These are phyloP conservation scores for Forficula auricularia DNA, from an alignment of 1,140 invertebrate genomes.

Conservation along the genomic window DNA sequence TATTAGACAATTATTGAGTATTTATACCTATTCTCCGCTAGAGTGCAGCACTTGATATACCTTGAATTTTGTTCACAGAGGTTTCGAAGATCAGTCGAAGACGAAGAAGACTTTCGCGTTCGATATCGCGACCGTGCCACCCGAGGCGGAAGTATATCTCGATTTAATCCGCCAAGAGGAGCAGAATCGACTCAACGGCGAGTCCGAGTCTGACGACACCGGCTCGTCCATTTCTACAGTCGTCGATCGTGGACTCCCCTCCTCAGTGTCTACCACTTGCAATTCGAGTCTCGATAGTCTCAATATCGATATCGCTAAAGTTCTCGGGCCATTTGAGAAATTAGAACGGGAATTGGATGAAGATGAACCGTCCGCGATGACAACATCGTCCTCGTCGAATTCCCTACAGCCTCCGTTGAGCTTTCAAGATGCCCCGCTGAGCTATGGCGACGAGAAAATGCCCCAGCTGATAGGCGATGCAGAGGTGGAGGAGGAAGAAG, in stretches of 20 bases:
- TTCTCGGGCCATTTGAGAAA: constrained; percentile 41
- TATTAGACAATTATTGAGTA: too few relatives aligned
- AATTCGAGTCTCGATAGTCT: constrained; percentile 28
- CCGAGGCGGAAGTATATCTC: constrained; percentile 62
- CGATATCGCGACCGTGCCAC: constrained; percentile 25
- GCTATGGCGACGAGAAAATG: constrained; percentile 28
- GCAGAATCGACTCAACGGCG: constrained; percentile 25
- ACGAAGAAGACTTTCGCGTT: too few relatives aligned
- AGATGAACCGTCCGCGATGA: too few relatives aligned
- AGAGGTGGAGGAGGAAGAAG: background rate
- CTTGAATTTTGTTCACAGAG: too few relatives aligned
- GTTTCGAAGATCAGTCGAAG: too few relatives aligned
- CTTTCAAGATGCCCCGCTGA: constrained; percentile 34
- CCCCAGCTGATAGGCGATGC: too few relatives aligned
- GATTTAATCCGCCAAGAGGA: constrained; percentile 47
- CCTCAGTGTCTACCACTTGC: constrained; percentile 20
- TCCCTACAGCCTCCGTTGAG: constrained; percentile 30
- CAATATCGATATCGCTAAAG: constrained; percentile 45
- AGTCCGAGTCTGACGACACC: constrained; percentile 72
- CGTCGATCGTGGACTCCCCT: constrained; percentile 43
- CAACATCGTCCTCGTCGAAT: too few relatives aligned
- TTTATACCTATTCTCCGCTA: too few relatives aligned
- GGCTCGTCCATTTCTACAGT: constrained; percentile 72
- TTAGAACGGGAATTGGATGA: constrained; percentile 37
- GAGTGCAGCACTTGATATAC: too few relatives aligned